Conservation (phyloP, 2,797 vertebrate genomes). For the Acestrorhynchus altus region DNA sequence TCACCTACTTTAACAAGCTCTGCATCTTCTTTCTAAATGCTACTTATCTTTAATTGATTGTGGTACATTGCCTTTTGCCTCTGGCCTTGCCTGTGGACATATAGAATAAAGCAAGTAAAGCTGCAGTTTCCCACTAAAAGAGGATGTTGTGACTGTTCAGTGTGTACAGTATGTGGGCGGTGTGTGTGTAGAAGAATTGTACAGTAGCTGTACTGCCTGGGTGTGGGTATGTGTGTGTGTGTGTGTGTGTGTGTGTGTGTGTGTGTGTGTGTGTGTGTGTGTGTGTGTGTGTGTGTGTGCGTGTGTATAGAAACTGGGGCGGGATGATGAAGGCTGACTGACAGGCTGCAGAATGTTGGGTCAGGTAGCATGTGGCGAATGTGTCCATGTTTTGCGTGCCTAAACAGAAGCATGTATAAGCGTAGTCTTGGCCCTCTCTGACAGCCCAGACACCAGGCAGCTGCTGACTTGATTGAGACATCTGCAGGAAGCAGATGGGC, state of each 20-base stretch:
- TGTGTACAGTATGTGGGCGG: constrained; percentile 7
- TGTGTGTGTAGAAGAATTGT: background rate
- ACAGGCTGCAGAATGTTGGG: constrained; percentile 58
- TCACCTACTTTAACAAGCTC: too few relatives aligned
- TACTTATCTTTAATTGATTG: constrained; percentile 41
- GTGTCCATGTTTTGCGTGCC: constrained; percentile 57
- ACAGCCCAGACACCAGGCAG: constrained; percentile 62
- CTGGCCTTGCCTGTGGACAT: constrained; percentile 32
- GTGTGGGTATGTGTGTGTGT: background rate
- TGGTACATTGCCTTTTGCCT: constrained; percentile 27
- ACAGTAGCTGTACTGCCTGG: background rate
- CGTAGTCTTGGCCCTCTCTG: constrained; percentile 51
- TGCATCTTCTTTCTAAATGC: constrained; percentile 13
- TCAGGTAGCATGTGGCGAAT: constrained; percentile 58
- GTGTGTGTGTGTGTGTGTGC: constrained; percentile 6
- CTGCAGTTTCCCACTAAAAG: constrained; percentile 8
- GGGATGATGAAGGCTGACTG: constrained; percentile 48
- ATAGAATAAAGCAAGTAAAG: constrained; percentile 31
- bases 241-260: constrained; percentile 9
- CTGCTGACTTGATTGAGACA: constrained; percentile 69
- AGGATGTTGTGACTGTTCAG: constrained; percentile 17
- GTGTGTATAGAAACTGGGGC: constrained; percentile 34
- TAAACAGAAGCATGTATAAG: constrained; percentile 63
- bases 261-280: background rate
- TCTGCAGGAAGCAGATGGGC: constrained; percentile 67